These are phyloP conservation scores for Tachina grossa DNA, from an alignment of 2,888 invertebrate genomes.

Conservation along the genomic window DNA sequence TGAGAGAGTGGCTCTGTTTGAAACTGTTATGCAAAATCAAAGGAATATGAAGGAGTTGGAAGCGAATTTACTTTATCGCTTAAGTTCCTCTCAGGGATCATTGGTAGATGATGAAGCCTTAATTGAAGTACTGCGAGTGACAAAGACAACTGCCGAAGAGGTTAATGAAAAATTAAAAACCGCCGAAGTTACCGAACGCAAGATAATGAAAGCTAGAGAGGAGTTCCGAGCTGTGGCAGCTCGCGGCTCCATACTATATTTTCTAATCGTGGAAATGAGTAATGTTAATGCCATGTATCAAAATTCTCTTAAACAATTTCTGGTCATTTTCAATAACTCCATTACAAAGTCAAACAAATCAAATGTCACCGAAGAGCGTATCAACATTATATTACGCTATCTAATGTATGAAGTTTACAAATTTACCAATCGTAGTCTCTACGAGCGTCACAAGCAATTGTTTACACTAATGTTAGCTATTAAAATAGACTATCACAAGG, in stretches of 20 bases:
- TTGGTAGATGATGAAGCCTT: slow-evolving; percentile 97
- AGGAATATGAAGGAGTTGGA: slow-evolving; percentile 97
- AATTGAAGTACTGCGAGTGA: slow-evolving; percentile 93
- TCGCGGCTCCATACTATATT: slow-evolving; percentile 96
- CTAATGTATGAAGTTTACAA: slow-evolving; percentile 96
- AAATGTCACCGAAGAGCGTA: slow-evolving; percentile 92
- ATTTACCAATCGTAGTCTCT: slow-evolving; percentile 95
- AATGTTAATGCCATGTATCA: slow-evolving; percentile 98
- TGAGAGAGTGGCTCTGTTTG: slow-evolving; percentile 95
- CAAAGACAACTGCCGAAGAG: slow-evolving; percentile 95
- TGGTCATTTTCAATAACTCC: slow-evolving; percentile 96
- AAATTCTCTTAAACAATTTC: slow-evolving; percentile 96
- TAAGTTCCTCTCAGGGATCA: slow-evolving; percentile 96
- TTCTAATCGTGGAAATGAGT: slow-evolving; percentile 98
- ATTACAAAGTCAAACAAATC: slow-evolving; percentile 95
- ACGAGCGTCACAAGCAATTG: slow-evolving; percentile 95
- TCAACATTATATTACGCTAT: slow-evolving; percentile 93
- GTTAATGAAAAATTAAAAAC: slow-evolving; percentile 96
- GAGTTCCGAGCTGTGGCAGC: slow-evolving; percentile 98
- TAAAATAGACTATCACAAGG: slow-evolving; percentile 95
- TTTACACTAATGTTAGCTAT: slow-evolving; percentile 97
- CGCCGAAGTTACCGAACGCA: slow-evolving; percentile 96
- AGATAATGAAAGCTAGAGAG: slow-evolving; percentile 96
- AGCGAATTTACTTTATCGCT: slow-evolving; percentile 93
- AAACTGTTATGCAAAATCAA: slow-evolving; percentile 98